Percentiles rank a stretch among this genome's conserved stretches.
phyloP scores from a whole-genome alignment of 2,113 vertebrate species.

The Siphamia tubifer region DNA sequence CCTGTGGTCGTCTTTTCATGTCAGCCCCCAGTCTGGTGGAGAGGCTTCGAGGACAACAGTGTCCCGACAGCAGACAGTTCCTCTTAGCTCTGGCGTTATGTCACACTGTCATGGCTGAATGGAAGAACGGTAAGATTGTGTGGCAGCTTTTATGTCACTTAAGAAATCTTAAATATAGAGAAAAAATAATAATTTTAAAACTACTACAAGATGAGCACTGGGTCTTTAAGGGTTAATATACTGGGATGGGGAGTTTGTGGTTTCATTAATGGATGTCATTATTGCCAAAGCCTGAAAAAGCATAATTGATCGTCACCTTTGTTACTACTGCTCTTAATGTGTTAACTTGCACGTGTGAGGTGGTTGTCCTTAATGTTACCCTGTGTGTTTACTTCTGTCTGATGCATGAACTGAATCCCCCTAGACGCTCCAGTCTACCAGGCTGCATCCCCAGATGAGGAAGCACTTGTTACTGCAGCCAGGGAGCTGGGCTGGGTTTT shows the following conservation, averaged over 20 bases:
- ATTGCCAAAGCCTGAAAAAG: too few species aligned
- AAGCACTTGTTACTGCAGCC: slow-evolving; percentile 87
- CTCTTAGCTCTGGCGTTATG: slow-evolving; percentile 88
- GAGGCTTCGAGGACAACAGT: slow-evolving; percentile 34
- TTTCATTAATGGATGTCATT: background rate
- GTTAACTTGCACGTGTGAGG: too few species aligned
- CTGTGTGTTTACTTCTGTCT: slow-evolving; percentile 1
- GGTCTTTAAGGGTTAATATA: too few species aligned
- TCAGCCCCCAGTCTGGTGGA: slow-evolving; percentile 71
- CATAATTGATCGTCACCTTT: too few species aligned
- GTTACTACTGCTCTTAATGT: too few species aligned
- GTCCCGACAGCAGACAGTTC: slow-evolving; percentile 80
- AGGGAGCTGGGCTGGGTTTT: slow-evolving; percentile 89
- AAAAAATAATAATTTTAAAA: too few species aligned
- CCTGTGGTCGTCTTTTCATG: slow-evolving; percentile 67
- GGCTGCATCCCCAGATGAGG: slow-evolving; percentile 93
- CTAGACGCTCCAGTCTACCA: slow-evolving; percentile 87
- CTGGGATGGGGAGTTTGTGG: too few species aligned
- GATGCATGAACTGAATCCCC: background rate
- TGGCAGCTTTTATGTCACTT: background rate
- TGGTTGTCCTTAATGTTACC: too few species aligned
- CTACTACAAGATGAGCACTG: too few species aligned
- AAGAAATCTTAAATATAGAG: too few species aligned
- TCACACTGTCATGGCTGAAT: slow-evolving; percentile 91
- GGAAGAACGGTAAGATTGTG: slow-evolving; percentile 76